phyloP scores from a whole-genome alignment of 2,797 vertebrate species.

The Arnoldichthys spilopterus region DNA sequence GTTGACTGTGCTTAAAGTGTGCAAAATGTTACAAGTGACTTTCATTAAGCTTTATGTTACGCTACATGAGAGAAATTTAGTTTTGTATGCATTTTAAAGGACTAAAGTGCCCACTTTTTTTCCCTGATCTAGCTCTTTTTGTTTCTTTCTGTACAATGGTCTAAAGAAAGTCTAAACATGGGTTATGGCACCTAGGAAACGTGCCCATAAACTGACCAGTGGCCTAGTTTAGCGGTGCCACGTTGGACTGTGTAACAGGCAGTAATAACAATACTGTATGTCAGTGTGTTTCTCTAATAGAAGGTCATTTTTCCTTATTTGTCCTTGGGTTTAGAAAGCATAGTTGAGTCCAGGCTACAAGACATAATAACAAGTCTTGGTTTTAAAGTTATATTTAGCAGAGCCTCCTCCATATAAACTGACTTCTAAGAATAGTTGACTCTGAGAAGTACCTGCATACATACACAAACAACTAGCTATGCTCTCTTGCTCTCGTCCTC shows the following conservation, averaged over 20 bases:
- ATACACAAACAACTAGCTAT: constrained; percentile 51
- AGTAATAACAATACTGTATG: background rate
- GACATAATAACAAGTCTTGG: constrained; percentile 24
- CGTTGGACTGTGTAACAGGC: constrained; percentile 57
- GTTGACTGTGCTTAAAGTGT: background rate
- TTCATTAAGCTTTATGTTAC: no score
- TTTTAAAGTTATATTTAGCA: constrained; percentile 10
- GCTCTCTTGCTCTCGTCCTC: constrained; percentile 15
- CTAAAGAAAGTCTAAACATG: constrained; percentile 51
- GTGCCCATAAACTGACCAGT: constrained; percentile 35
- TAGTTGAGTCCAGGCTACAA: background rate
- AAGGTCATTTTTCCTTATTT: constrained; percentile 29
- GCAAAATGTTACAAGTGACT: no score
- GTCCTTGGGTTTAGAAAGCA: background rate
- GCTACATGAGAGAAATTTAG: no score
- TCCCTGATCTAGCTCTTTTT: background rate
- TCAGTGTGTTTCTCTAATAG: constrained; percentile 47
- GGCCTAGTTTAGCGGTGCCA: constrained; percentile 63
- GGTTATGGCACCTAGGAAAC: constrained; percentile 53
- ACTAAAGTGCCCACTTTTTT: no score
- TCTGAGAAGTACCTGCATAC: constrained; percentile 60
- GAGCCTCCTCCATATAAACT: constrained; percentile 22
- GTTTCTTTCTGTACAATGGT: constrained; percentile 15
- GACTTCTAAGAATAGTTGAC: background rate
- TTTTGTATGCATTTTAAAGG: constrained; percentile 20